Conservation (phyloP, 2,113 vertebrate species). For the Rostratula benghalensis region DNA sequence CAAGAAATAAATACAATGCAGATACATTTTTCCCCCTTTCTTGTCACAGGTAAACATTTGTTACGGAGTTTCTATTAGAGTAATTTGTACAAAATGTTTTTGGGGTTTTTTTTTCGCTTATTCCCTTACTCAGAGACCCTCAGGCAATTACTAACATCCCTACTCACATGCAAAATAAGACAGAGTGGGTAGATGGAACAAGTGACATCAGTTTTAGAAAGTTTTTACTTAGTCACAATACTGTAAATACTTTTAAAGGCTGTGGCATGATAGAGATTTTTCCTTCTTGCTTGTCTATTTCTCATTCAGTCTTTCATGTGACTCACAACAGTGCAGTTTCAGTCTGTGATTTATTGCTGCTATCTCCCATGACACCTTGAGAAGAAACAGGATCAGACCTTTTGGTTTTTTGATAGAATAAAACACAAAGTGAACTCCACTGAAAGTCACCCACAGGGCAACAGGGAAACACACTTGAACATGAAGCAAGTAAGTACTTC, state of each 20-base stretch:
- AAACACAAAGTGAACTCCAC: not conserved
- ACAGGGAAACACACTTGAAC: not conserved
- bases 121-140: not conserved
- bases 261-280: not conserved
- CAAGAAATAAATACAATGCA: not conserved
- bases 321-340: not conserved
- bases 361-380: not conserved
- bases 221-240: not conserved
- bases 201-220: not conserved
- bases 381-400: not conserved
- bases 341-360: not conserved
- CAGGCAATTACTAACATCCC: not conserved
- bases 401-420: not conserved
- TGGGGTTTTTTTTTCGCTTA: not conserved
- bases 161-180: not conserved
- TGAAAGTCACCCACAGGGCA: not conserved
- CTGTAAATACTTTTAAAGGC: not conserved
- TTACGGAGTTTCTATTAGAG: not conserved
- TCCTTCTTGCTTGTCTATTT: not conserved
- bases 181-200: not conserved
- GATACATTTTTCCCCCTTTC: not conserved
- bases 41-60: not conserved
- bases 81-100: not conserved
- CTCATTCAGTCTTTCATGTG: not conserved
- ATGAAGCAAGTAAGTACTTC: not conserved